phyloP scores from a whole-genome alignment of 2,797 vertebrate genomes.

The Acestrorhynchus altus region DNA sequence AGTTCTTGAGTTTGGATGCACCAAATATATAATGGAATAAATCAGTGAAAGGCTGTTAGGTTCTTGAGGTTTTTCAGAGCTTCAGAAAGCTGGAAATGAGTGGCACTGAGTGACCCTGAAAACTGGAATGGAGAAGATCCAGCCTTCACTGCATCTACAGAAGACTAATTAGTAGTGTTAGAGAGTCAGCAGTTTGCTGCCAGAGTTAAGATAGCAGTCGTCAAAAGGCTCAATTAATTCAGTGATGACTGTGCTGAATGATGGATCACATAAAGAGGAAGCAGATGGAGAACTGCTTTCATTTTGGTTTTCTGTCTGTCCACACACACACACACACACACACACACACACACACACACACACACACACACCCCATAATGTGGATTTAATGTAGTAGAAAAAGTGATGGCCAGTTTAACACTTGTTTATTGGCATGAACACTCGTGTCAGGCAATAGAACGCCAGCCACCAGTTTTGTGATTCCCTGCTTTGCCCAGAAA shows the following conservation, averaged over 20 bases:
- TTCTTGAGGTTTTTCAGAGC: not conserved
- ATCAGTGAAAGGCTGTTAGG: too few relatives aligned
- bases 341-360: conserved; percentile 21
- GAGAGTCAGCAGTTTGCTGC: conserved; percentile 54
- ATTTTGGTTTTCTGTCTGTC: conserved; percentile 28
- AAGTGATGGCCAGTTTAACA: conserved; percentile 47
- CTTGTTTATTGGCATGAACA: conserved; percentile 47
- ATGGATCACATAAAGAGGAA: conserved; percentile 54
- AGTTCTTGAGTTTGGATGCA: not conserved
- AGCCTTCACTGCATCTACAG: conserved; percentile 40
- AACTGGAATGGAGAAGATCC: conserved; percentile 26
- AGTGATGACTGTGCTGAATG: conserved; percentile 42
- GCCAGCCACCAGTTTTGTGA: conserved; percentile 27
- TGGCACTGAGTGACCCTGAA: conserved; percentile 13
- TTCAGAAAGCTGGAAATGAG: too few relatives aligned
- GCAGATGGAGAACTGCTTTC: conserved; percentile 51
- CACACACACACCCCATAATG: conserved; percentile 17
- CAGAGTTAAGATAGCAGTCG: conserved; percentile 35
- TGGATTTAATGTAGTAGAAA: conserved; percentile 46
- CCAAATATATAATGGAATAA: not conserved
- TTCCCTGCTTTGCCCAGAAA: conserved; percentile 2
- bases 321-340: conserved; percentile 33
- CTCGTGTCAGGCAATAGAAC: conserved; percentile 20
- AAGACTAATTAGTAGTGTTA: conserved; percentile 54
- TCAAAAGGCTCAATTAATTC: conserved; percentile 50